Percentiles rank a stretch among this genome's conserved stretches.
Evolutionary conservation across 2,113 vertebrate species (phyloP).

Genomic region (Calyptomena viridis): DNA sequence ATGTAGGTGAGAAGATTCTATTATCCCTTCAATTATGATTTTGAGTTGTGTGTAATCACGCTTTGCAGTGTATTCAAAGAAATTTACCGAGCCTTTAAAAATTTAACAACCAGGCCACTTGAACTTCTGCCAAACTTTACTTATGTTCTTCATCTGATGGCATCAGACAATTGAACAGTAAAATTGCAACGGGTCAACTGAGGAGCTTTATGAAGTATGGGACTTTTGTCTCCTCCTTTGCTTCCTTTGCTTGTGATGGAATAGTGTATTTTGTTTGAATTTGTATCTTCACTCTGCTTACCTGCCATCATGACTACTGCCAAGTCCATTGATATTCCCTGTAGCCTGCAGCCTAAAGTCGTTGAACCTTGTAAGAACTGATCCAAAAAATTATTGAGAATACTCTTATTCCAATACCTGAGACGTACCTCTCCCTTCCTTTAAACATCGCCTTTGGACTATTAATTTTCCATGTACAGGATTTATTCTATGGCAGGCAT

Average conservation of each 20-base stretch:
- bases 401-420: neutral
- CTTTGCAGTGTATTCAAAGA: neutral
- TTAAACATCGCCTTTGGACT: neutral
- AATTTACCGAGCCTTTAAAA: neutral
- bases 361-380: neutral
- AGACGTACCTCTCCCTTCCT: neutral
- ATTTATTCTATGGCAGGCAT: neutral
- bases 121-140: neutral
- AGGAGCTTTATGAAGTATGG: neutral
- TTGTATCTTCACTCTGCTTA: neutral
- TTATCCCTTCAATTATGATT: neutral
- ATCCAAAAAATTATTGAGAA: neutral
- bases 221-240: neutral
- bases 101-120: neutral
- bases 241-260: neutral
- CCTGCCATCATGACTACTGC: neutral
- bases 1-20: neutral
- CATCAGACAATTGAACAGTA: neutral
- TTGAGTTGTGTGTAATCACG: neutral
- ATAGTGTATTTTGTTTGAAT: neutral
- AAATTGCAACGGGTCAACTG: neutral
- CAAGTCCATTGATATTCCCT: neutral
- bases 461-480: neutral
- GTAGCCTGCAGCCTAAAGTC: neutral
- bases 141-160: neutral